Evolutionary conservation across 2,888 invertebrate genomes (phyloP).

Genomic region (Crematogaster levior): DNA sequence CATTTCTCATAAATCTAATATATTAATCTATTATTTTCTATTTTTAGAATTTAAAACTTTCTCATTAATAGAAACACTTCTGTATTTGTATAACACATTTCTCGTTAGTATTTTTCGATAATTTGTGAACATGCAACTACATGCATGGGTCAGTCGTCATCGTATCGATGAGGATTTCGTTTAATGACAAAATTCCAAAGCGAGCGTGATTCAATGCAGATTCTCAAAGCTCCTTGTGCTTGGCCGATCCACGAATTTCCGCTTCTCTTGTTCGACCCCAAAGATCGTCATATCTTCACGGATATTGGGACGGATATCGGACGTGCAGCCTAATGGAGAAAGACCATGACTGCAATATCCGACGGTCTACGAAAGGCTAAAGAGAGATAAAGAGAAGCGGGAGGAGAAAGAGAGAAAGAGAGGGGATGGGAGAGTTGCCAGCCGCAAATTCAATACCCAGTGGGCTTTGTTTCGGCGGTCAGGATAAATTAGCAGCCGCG

Average conservation of each 20-base stretch:
- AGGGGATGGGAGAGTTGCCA: constrained; percentile 27
- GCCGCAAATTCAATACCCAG: constrained; percentile 51
- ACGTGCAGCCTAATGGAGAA: constrained; percentile 32
- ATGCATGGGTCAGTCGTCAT: not conserved
- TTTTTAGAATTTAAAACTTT: not conserved
- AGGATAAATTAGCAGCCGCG: constrained; percentile 49
- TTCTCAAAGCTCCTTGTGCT: constrained; percentile 24
- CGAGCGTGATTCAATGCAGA: constrained; percentile 33
- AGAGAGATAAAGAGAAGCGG: constrained; percentile 41
- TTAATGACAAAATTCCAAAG: constrained; percentile 4
- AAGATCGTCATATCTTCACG: constrained; percentile 45
- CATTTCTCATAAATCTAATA: not conserved
- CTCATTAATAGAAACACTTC: not conserved
- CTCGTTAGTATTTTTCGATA: not conserved
- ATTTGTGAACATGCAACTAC: not conserved
- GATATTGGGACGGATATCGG: constrained; percentile 60
- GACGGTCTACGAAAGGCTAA: constrained; percentile 23
- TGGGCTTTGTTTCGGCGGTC: constrained; percentile 46
- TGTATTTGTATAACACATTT: not conserved
- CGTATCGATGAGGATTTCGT: constrained; percentile 22
- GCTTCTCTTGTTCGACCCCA: constrained; percentile 8
- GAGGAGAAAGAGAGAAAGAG: constrained; percentile 30
- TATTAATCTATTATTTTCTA: not conserved
- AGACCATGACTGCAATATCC: constrained; percentile 53
- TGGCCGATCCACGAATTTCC: constrained; percentile 38